Conservation (phyloP, 2,797 vertebrate genomes). For the Alca torda region DNA sequence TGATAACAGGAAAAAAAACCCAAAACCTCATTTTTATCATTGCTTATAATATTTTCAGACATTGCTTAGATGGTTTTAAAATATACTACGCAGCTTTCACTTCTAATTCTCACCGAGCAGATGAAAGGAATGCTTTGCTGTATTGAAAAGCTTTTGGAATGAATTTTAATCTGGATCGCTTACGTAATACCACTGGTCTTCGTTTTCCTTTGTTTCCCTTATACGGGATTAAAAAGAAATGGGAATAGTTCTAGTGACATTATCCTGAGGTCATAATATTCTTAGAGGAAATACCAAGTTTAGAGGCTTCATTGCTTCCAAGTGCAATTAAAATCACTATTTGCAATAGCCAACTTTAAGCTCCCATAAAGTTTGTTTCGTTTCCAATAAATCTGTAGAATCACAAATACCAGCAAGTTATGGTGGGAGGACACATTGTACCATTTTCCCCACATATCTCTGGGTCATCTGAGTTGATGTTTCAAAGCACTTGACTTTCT, state of each 20-base stretch:
- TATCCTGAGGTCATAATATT: background rate
- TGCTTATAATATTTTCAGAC: background rate
- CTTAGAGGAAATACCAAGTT: background rate
- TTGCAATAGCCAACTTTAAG: background rate
- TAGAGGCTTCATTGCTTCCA: background rate
- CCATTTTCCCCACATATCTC: background rate
- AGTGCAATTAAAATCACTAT: background rate
- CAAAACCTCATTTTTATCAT: background rate
- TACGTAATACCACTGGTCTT: background rate
- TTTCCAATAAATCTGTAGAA: background rate
- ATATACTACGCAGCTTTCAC: background rate
- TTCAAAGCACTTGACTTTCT: background rate
- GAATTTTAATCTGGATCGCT: background rate
- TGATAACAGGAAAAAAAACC: background rate
- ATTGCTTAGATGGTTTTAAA: background rate
- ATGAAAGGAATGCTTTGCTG: background rate
- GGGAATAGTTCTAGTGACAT: background rate
- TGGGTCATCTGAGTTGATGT: background rate
- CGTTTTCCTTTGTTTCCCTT: slow-evolving; percentile 25
- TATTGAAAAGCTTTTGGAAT: background rate
- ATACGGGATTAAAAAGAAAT: background rate
- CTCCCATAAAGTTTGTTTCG: background rate
- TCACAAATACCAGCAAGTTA: background rate
- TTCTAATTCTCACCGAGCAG: background rate
- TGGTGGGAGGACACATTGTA: background rate